phyloP scores from a whole-genome alignment of 2,797 vertebrate genomes.

The Liasis olivaceus region DNA sequence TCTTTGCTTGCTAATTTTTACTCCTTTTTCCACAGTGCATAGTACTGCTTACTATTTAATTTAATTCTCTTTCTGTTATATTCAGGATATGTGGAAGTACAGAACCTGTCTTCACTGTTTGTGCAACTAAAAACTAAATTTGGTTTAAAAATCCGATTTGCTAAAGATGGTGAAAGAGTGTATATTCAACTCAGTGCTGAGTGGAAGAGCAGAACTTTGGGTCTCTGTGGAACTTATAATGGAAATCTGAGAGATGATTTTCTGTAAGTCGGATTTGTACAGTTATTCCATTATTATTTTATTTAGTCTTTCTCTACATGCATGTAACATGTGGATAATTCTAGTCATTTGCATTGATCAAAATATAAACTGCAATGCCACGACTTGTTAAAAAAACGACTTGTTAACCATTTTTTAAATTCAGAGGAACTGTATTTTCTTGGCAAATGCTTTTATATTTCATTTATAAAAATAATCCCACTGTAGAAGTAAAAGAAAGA shows the following conservation, averaged over 20 bases:
- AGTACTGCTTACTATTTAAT: not conserved
- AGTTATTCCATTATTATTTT: not conserved
- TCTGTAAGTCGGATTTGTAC: constrained; percentile 81
- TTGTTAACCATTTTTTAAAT: not conserved
- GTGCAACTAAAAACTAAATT: constrained; percentile 86
- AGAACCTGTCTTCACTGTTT: constrained; percentile 90
- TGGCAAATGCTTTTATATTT: not conserved
- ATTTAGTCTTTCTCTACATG: not conserved
- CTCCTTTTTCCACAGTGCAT: not conserved
- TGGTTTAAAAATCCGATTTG: constrained; percentile 89
- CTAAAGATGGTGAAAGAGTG: constrained; percentile 86
- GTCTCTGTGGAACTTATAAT: constrained; percentile 96
- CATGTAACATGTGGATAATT: not conserved
- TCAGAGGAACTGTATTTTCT: not conserved
- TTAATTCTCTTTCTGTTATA: constrained; percentile 39
- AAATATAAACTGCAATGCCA: not conserved
- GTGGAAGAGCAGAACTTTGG: constrained; percentile 90
- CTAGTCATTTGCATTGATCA: not conserved
- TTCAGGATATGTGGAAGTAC: constrained; percentile 84
- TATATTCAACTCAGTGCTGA: constrained; percentile 87
- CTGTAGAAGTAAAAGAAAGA: not conserved
- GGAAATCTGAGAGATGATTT: constrained; percentile 98
- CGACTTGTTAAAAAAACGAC: not conserved
- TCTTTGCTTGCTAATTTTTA: not conserved
- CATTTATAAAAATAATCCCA: not conserved